Conservation (phyloP, 2,113 vertebrate genomes). For the Ranitomeya imitator region DNA sequence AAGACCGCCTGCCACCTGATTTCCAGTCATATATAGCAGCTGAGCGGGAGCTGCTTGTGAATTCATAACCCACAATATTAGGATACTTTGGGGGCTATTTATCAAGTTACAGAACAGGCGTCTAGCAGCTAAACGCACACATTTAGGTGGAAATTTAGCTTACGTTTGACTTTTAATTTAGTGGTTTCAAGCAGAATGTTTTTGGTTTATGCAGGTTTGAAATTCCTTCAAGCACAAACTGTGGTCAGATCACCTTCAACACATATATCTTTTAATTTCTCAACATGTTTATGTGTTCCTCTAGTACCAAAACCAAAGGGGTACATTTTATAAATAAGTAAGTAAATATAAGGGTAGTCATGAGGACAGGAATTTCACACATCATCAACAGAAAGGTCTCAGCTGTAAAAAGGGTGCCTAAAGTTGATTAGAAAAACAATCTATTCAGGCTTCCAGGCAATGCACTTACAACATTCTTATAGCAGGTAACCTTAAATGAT, state of each 20-base stretch:
- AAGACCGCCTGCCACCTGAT: constrained; percentile 49
- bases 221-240: neutral
- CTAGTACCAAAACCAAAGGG: neutral
- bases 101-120: constrained; percentile 38
- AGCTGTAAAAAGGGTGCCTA: neutral
- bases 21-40: constrained; percentile 40
- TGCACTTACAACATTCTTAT: neutral
- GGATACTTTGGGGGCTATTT: constrained; percentile 51
- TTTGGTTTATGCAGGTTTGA: constrained; percentile 23
- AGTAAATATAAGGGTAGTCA: neutral
- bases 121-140: constrained; percentile 29
- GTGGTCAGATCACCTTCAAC: neutral
- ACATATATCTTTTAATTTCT: neutral
- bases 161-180: constrained; percentile 30
- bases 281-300: neutral
- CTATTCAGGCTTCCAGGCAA: neutral
- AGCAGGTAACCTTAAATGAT: neutral
- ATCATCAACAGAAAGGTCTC: neutral
- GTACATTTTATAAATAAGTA: neutral
- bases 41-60: constrained; percentile 33
- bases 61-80: constrained; percentile 48
- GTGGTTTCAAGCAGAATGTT: neutral
- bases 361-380: neutral
- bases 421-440: neutral
- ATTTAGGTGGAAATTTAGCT: constrained; percentile 47